phyloP scores from a whole-genome alignment of 2,113 vertebrate species.

The Bubo scandiacus region DNA sequence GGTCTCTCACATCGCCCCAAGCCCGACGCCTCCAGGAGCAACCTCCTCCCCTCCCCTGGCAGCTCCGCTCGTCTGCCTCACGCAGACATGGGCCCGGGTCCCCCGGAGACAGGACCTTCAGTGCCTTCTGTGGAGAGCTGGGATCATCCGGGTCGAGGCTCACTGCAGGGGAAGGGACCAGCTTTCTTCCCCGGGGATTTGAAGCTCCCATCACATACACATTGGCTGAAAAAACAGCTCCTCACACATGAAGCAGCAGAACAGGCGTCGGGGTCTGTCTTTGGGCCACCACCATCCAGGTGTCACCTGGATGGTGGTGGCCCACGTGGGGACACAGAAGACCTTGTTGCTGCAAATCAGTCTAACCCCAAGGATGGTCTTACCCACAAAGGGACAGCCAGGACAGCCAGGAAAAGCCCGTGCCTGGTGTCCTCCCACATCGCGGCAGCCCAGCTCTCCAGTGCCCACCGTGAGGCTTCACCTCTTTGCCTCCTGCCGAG shows the following conservation, averaged over 20 bases:
- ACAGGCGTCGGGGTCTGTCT: not conserved
- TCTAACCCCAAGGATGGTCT: not conserved
- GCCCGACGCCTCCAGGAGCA: not conserved
- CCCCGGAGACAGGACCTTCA: not conserved
- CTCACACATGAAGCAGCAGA: not conserved
- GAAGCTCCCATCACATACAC: not conserved
- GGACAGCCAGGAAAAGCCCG: not conserved
- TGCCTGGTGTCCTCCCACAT: not conserved
- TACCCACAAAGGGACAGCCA: not conserved
- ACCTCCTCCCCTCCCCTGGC: not conserved
- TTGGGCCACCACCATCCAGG: not conserved
- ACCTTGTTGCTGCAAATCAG: not conserved
- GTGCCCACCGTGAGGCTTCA: not conserved
- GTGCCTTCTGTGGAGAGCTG: not conserved
- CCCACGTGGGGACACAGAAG: not conserved
- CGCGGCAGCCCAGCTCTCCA: not conserved
- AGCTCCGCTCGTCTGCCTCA: not conserved
- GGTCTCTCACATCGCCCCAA: not conserved
- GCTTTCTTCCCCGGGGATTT: not conserved
- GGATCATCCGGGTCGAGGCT: not conserved
- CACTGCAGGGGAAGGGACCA: not conserved
- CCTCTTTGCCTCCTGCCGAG: not conserved
- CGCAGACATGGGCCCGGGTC: accelerated
- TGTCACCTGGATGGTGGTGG: no score
- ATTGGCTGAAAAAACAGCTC: not conserved